phyloP scores from a whole-genome alignment of 1,140 invertebrate genomes.

The Diachasma alloeum region DNA sequence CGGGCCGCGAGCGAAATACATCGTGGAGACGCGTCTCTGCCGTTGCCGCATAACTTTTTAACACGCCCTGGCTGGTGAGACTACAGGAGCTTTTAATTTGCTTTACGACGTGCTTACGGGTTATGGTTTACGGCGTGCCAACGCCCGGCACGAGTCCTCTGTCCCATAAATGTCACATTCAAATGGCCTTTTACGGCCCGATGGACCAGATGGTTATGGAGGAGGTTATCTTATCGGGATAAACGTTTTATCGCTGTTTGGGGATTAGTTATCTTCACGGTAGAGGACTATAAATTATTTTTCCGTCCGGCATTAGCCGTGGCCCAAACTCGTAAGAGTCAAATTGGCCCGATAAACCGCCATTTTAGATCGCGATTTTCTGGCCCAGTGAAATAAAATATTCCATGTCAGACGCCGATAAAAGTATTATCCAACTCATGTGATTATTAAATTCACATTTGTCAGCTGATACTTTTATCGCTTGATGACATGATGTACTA shows the following conservation, averaged over 20 bases:
- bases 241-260: not conserved
- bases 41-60: conserved; percentile 25
- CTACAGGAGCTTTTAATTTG: conserved; percentile 35
- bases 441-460: no score
- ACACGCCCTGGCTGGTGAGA: conserved; percentile 13
- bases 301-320: no score
- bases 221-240: conserved; percentile 48
- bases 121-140: conserved; percentile 60
- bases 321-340: no score
- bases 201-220: conserved; percentile 46
- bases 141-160: conserved; percentile 52
- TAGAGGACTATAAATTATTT: no score
- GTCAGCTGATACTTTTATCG: no score
- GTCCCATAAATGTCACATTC: conserved; percentile 61
- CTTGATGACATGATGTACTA: no score
- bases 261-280: no score
- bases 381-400: no score
- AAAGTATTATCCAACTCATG: no score
- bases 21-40: not conserved
- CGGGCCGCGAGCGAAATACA: not conserved
- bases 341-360: no score
- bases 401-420: no score
- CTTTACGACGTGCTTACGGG: conserved; percentile 50
- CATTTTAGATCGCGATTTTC: no score
- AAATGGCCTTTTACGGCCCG: conserved; percentile 54